These are phyloP conservation scores for Mustela nigripes DNA, from an alignment of 2,113 vertebrate genomes.

Conservation along the genomic window DNA sequence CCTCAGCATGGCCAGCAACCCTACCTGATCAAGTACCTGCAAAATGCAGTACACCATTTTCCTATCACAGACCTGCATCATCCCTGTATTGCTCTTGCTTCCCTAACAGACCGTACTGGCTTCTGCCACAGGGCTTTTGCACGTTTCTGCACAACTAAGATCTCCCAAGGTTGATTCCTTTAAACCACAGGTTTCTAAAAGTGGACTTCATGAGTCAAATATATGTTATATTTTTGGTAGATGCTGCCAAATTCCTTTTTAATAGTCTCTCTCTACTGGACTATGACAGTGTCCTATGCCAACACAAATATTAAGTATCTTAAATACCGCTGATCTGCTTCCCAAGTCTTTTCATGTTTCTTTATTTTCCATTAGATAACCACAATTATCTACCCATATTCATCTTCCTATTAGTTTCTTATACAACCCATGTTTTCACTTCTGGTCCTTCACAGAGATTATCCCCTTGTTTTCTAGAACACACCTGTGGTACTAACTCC, in stretches of 20 bases:
- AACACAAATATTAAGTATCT: neutral
- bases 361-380: neutral
- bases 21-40: neutral
- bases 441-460: neutral
- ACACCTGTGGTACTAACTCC: neutral
- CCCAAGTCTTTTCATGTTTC: neutral
- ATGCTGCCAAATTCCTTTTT: neutral
- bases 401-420: neutral
- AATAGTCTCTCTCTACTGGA: neutral
- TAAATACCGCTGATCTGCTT: neutral
- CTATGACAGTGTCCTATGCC: neutral
- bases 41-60: neutral
- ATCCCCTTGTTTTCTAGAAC: neutral
- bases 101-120: no score
- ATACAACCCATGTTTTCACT: neutral
- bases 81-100: neutral
- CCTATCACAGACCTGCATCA: neutral
- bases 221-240: neutral
- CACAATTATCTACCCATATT: neutral
- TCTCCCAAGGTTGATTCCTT: neutral
- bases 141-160: neutral
- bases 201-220: neutral
- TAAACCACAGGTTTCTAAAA: neutral
- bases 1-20: neutral
- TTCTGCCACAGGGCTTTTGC: neutral